Evolutionary conservation across 2,888 invertebrate species (phyloP).

Genomic region (Noctua janthina): DNA sequence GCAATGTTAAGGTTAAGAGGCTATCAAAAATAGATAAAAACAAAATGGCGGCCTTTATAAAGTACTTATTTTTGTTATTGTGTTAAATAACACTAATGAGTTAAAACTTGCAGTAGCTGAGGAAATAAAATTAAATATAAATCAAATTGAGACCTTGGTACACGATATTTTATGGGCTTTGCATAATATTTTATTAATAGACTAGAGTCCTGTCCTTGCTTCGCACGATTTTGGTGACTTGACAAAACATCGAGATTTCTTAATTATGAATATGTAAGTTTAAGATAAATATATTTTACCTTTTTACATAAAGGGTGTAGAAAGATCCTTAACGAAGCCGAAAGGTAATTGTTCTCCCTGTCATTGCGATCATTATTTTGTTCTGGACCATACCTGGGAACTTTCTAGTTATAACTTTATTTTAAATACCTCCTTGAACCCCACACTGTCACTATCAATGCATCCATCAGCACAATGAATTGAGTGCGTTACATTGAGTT

Average conservation of each 20-base stretch:
- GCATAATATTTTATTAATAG: conserved; percentile 32
- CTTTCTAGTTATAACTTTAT: no score
- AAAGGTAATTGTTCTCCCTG: no score
- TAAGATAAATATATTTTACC: neutral
- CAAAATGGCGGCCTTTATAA: conserved; percentile 28
- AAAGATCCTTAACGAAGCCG: no score
- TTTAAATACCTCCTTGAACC: no score
- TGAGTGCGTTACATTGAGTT: no score
- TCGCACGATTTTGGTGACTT: neutral
- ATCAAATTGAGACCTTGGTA: conserved; percentile 52
- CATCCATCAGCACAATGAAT: no score
- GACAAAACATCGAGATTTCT: neutral
- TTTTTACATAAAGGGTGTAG: neutral
- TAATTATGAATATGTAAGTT: neutral
- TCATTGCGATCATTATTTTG: no score
- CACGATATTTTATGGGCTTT: conserved; percentile 38
- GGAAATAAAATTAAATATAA: conserved; percentile 49
- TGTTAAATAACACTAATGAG: conserved; percentile 31
- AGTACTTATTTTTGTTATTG: conserved; percentile 41
- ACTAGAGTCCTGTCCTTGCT: neutral
- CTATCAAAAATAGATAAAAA: conserved; percentile 32
- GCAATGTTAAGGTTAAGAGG: conserved; percentile 34
- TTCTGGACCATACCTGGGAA: no score
- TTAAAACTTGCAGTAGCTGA: conserved; percentile 16
- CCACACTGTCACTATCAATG: no score